A percentile compares a stretch with the other conserved stretches of the same genome.
Evolutionary conservation across 2,888 invertebrate genomes (phyloP).

Genomic region (Pyrgus malvae): DNA sequence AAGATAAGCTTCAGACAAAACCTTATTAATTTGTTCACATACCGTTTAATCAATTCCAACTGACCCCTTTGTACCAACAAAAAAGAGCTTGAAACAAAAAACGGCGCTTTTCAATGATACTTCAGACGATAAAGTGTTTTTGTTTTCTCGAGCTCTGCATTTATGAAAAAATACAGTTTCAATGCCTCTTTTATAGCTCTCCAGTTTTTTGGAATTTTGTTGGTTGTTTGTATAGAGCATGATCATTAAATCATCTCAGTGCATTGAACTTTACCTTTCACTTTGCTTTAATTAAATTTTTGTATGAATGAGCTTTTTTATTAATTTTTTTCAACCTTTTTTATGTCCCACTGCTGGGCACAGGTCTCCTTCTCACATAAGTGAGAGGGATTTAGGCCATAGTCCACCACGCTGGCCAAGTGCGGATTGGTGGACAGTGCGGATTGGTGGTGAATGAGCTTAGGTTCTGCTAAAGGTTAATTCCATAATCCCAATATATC

Average conservation of each 20-base stretch:
- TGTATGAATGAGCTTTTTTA: too few relatives aligned
- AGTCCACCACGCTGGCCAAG: too few relatives aligned
- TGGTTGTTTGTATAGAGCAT: neutral
- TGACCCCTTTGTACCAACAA: constrained; percentile 5
- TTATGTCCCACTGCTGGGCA: too few relatives aligned
- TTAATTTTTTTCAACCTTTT: too few relatives aligned
- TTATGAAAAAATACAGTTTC: constrained; percentile 29
- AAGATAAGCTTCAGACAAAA: too few relatives aligned
- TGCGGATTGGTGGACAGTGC: too few relatives aligned
- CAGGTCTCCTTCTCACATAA: too few relatives aligned
- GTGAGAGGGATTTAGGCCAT: too few relatives aligned
- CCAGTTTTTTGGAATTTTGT: neutral
- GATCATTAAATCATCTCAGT: constrained; percentile 1
- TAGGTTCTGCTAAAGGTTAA: too few relatives aligned
- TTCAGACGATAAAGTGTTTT: constrained; percentile 31
- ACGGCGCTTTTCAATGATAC: constrained; percentile 20
- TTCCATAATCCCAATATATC: too few relatives aligned
- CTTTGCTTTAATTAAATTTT: too few relatives aligned
- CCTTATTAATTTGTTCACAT: constrained; percentile 1
- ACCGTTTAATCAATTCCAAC: neutral
- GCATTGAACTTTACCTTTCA: neutral
- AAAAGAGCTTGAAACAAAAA: constrained; percentile 13
- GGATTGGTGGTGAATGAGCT: too few relatives aligned
- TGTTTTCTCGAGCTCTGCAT: constrained; percentile 7
- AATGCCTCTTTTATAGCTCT: constrained; percentile 12